Evolutionary conservation across 1,140 invertebrate species (phyloP).

Genomic region (Zaprionus tsacasi): DNA sequence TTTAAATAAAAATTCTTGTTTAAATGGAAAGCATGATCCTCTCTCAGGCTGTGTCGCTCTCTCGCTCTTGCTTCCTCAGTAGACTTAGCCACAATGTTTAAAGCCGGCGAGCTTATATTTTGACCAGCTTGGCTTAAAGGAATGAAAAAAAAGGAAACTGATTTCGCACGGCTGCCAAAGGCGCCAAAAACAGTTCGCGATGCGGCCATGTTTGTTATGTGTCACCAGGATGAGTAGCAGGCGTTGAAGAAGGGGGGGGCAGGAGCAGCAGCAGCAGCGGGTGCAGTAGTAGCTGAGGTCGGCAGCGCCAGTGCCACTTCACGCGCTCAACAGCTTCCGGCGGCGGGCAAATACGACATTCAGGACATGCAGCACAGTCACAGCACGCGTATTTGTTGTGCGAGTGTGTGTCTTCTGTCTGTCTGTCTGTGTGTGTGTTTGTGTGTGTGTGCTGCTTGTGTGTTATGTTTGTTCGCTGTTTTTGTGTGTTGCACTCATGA

Average conservation of each 20-base stretch:
- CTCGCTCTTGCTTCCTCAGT: not conserved
- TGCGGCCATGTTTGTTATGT: conserved; percentile 60
- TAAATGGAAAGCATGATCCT: not conserved
- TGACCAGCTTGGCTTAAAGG: not conserved
- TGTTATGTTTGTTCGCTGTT: conserved; percentile 15
- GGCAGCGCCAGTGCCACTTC: conserved; percentile 30
- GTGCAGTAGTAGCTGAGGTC: not conserved
- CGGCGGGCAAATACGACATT: conserved; percentile 17
- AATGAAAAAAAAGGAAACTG: conserved; percentile 50
- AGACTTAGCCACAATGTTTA: conserved; percentile 56
- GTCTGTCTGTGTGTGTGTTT: conserved; percentile 33
- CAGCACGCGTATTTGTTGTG: not conserved
- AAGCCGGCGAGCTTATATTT: conserved; percentile 33
- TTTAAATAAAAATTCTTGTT: conserved; percentile 2
- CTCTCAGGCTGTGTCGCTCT: not conserved
- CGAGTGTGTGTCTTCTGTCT: conserved; percentile 28
- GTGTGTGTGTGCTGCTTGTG: conserved; percentile 17
- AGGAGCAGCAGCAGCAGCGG: not conserved
- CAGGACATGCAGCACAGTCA: conserved; percentile 33
- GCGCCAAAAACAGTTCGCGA: conserved; percentile 51
- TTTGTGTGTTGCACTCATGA: conserved; percentile 48
- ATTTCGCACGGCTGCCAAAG: conserved; percentile 61
- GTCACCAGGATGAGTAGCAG: conserved; percentile 34
- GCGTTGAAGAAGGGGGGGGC: not conserved
- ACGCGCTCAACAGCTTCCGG: conserved; percentile 65